Evolutionary conservation across 1,140 invertebrate genomes (phyloP).

Genomic region (Hormaphis cornu): DNA sequence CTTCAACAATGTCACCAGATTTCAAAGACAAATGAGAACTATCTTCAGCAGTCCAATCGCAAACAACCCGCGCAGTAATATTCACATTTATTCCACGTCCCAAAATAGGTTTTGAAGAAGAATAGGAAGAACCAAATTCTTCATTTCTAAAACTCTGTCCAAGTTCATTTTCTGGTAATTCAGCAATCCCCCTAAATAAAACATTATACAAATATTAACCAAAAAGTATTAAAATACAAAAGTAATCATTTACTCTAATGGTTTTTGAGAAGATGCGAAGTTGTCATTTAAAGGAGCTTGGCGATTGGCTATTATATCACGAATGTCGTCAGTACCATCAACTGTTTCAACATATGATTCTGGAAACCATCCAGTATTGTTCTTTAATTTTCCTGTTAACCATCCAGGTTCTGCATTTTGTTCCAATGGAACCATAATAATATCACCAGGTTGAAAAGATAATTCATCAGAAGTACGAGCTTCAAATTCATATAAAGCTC

Average conservation of each 20-base stretch:
- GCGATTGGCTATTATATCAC: not conserved
- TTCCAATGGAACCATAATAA: constrained; percentile 74
- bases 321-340: constrained; percentile 41
- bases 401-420: constrained; percentile 93
- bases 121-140: constrained; percentile 29
- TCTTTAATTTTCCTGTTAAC: constrained; percentile 83
- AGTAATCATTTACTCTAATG: constrained; percentile 41
- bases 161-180: constrained; percentile 59
- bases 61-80: constrained; percentile 50
- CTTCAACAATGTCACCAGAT: constrained; percentile 56
- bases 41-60: constrained; percentile 57
- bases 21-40: constrained; percentile 57
- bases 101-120: constrained; percentile 40
- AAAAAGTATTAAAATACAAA: constrained; percentile 2
- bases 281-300: constrained; percentile 19
- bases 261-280: constrained; percentile 36
- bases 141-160: constrained; percentile 43
- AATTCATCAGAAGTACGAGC: constrained; percentile 89
- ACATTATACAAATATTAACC: constrained; percentile 21
- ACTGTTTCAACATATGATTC: constrained; percentile 87
- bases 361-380: constrained; percentile 93
- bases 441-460: constrained; percentile 85
- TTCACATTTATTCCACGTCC: constrained; percentile 44
- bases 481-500: constrained; percentile 88
- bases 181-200: constrained; percentile 53